Conservation (phyloP, 1,140 invertebrate genomes). For the Sipha flava region DNA sequence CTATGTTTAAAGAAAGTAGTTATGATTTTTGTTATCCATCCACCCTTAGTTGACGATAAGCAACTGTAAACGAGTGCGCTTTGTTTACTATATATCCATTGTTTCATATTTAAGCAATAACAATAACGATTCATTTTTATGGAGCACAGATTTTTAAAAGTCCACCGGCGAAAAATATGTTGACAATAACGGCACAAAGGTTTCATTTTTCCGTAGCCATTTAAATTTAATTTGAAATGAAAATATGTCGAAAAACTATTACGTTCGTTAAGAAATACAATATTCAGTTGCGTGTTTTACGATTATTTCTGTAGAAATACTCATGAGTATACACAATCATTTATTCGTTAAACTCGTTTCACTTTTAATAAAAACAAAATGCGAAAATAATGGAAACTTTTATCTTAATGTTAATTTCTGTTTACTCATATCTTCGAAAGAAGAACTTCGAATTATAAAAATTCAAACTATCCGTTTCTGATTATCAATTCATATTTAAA, state of each 20-base stretch:
- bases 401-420: not conserved
- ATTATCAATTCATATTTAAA: no score
- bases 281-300: not conserved
- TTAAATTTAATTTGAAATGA: constrained; percentile 12
- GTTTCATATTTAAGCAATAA: constrained; percentile 31
- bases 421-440: not conserved
- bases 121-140: constrained; percentile 29
- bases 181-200: not conserved
- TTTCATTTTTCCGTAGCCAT: not conserved
- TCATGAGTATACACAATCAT: not conserved
- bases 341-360: not conserved
- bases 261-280: not conserved
- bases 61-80: not conserved
- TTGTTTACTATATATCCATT: not conserved
- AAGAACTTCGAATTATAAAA: no score
- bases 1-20: not conserved
- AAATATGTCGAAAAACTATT: not conserved
- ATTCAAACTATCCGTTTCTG: no score
- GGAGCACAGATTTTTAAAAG: constrained; percentile 23
- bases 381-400: not conserved
- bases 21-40: not conserved
- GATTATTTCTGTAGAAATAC: not conserved
- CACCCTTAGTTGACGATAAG: not conserved
- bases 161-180: not conserved
- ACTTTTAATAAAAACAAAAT: not conserved